These are phyloP conservation scores for Saccopteryx bilineata DNA, from an alignment of 2,113 vertebrate species.

Conservation along the genomic window DNA sequence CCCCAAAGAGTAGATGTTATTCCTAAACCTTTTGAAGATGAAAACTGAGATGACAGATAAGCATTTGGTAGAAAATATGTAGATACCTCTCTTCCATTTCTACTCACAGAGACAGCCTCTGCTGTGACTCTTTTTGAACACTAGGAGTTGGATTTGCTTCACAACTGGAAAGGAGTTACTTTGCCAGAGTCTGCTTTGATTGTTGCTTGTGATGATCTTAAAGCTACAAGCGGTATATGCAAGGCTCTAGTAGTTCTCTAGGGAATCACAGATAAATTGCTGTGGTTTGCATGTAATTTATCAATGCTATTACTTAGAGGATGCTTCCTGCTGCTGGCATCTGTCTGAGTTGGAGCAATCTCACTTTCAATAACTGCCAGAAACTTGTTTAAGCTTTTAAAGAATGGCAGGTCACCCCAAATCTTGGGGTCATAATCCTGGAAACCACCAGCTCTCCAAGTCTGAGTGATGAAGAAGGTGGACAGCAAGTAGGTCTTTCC, in stretches of 20 bases:
- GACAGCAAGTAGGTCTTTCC: background rate
- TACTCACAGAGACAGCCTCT: conserved; percentile 44
- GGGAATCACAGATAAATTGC: background rate
- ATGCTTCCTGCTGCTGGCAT: background rate
- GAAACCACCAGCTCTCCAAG: background rate
- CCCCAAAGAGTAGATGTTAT: conserved; percentile 34
- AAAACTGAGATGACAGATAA: conserved; percentile 23
- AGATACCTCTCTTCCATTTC: conserved; percentile 38
- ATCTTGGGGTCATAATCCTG: conserved; percentile 41
- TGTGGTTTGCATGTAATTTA: conserved; percentile 26
- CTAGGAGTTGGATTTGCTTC: background rate
- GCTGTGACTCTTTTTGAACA: background rate
- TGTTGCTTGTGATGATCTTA: conserved; percentile 47
- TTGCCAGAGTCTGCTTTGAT: conserved; percentile 10
- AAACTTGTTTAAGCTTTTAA: conserved; percentile 89
- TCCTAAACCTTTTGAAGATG: conserved; percentile 30
- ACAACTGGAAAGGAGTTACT: conserved; percentile 48
- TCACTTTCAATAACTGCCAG: conserved; percentile 84
- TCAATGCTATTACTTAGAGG: background rate
- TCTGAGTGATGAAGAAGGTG: conserved; percentile 42
- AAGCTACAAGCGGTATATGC: fast-evolving
- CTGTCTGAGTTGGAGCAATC: conserved; percentile 16
- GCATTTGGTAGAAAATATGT: conserved; percentile 12
- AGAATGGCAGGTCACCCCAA: conserved; percentile 89
- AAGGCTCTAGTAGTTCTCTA: conserved; percentile 39